phyloP scores from a whole-genome alignment of 2,797 vertebrate species.

The Halcyon leucocephala region DNA sequence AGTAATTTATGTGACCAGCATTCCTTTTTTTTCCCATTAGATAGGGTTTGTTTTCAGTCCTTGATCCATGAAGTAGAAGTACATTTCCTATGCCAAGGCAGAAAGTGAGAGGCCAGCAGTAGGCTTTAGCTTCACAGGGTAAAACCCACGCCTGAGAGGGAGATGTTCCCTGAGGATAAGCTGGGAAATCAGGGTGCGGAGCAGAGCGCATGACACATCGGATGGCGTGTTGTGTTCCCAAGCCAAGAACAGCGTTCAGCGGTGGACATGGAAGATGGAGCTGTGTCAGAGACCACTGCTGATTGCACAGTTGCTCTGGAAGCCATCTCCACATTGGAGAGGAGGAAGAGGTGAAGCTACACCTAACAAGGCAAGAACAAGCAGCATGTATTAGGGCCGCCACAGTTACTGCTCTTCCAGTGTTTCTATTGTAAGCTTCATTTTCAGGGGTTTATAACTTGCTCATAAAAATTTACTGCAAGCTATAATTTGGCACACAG shows the following conservation, averaged over 20 bases:
- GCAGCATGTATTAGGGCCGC: background rate
- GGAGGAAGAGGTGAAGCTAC: background rate
- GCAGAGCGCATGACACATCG: accelerated
- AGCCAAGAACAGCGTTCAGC: background rate
- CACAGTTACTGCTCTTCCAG: constrained; percentile 3
- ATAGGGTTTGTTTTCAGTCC: background rate
- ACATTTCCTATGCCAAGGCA: background rate
- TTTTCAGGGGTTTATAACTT: constrained; percentile 71
- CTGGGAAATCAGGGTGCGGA: background rate
- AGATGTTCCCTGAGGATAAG: background rate
- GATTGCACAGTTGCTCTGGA: background rate
- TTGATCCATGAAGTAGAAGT: background rate
- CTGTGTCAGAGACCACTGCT: accelerated
- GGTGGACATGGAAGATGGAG: background rate
- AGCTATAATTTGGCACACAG: constrained; percentile 20
- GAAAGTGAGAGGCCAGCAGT: background rate
- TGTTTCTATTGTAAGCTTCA: constrained; percentile 35
- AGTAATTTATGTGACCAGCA: background rate
- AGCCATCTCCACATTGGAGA: background rate
- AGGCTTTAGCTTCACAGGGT: background rate
- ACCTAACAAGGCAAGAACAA: background rate
- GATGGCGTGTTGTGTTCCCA: accelerated
- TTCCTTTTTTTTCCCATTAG: background rate
- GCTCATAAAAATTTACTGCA: constrained; percentile 63
- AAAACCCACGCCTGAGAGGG: background rate